A percentile compares a stretch with the other conserved stretches of the same genome.
Conservation (phyloP, 2,113 vertebrate genomes). For the Mustelus asterias region DNA sequence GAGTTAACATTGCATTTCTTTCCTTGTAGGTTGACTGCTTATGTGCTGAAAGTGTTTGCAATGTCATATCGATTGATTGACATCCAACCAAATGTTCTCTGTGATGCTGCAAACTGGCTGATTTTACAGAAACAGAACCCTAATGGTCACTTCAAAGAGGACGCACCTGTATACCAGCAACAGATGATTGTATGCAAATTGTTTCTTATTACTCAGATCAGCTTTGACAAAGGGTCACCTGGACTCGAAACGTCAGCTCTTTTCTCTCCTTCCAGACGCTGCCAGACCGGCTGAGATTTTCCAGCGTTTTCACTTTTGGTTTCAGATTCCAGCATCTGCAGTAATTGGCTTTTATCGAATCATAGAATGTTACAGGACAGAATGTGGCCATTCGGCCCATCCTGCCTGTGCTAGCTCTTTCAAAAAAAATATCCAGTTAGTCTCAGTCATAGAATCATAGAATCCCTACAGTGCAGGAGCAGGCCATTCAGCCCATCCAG, state of each 20-base stretch:
- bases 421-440: not conserved
- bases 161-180: constrained; percentile 46
- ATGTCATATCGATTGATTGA: constrained; percentile 57
- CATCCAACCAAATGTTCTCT: constrained; percentile 59
- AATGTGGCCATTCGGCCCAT: not conserved
- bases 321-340: too few species aligned
- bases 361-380: not conserved
- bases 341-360: not conserved
- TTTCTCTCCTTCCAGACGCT: too few species aligned
- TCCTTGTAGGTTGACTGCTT: constrained; percentile 73
- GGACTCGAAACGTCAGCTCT: too few species aligned
- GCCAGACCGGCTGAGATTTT: too few species aligned
- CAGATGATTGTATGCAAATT: constrained; percentile 63
- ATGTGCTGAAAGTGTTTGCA: constrained; percentile 79
- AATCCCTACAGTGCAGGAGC: too few species aligned
- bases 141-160: constrained; percentile 70
- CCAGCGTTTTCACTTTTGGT: too few species aligned
- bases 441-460: too few species aligned
- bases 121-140: constrained; percentile 65
- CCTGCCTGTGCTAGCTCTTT: not conserved
- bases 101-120: constrained; percentile 73
- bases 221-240: too few species aligned
- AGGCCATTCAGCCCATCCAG: too few species aligned
- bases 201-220: not conserved
- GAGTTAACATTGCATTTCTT: not conserved